Evolutionary conservation across 2,797 vertebrate genomes (phyloP), one percentile per base, ranked within the genome.

Genomic region (Peromyscus nudipes): DNA sequence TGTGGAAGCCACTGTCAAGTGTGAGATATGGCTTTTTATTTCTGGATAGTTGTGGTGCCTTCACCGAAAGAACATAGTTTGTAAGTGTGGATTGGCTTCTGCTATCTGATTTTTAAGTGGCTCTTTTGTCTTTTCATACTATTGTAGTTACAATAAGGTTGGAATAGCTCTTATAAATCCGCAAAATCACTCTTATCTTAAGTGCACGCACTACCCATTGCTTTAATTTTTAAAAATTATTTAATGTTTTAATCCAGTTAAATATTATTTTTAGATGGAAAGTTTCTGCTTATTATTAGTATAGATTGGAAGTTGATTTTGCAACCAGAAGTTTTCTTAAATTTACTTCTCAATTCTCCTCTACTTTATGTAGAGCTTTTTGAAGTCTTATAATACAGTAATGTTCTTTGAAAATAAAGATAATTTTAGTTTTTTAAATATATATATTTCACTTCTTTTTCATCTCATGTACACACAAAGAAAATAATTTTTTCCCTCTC

Each of bases 171-270:
- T 75, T 85, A 16, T 19, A 67, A 37, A 12, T 91, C 60, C 40
- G 88, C 23, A 49, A 89, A 81, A 79, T 82, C 17, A 60, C 91
- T 82, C n/a, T n/a, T 84, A 85, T 64, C 43, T 73, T 85, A 84
- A 17, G 11, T 65, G 5, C 71, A 73, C 23, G 17, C 0, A 23
- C 43, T 4, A 69, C 2, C 52, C 2, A 57, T 64, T 76, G 64
- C 75, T 83, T 27, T 77, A 65, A 37, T 8, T 89, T 84, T 73
- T 76, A 21, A 27, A 27, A 75, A 23, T 3, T 16, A 86, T 71
- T 83, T 89, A 34, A 55, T 86, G 6, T 37, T 80, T 96, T 64
- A 86, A 73, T 71, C n/a, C 91, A 69, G 65, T 83, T 79, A 89
- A 92, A 29, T 46, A 25, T 55, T 88, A 46, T 81, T 85, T 91